A percentile compares a stretch with the other conserved stretches of the same genome.
These are phyloP conservation scores for Drosophila phalerata DNA, from an alignment of 2,888 invertebrate genomes.

Conservation along the genomic window DNA sequence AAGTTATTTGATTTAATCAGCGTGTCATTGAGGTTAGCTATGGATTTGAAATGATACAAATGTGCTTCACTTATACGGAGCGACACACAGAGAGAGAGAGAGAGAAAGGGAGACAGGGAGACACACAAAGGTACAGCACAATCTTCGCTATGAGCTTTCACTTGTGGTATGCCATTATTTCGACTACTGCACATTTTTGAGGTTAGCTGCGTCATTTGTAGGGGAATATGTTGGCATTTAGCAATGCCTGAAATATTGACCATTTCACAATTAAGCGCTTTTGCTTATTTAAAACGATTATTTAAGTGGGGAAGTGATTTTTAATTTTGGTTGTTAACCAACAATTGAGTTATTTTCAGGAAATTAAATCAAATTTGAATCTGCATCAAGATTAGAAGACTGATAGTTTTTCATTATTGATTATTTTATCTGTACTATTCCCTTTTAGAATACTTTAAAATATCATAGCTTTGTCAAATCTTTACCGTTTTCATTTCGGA, in stretches of 20 bases:
- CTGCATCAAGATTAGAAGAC: too few relatives aligned
- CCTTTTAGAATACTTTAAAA: too few relatives aligned
- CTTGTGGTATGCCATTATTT: conserved; percentile 9
- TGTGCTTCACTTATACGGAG: conserved; percentile 12
- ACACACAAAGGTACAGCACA: background rate
- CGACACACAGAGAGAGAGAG: background rate
- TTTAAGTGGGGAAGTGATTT: too few relatives aligned
- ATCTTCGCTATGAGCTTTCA: conserved; percentile 1
- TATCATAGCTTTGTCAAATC: too few relatives aligned
- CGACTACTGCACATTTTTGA: conserved; percentile 17
- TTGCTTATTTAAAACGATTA: background rate
- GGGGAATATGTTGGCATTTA: conserved; percentile 19
- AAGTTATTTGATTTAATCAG: conserved; percentile 81
- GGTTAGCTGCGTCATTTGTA: background rate
- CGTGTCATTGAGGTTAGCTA: conserved; percentile 66
- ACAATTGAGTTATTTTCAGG: too few relatives aligned
- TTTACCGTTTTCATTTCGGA: too few relatives aligned
- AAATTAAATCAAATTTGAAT: too few relatives aligned
- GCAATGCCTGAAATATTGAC: conserved; percentile 4
- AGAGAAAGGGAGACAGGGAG: background rate
- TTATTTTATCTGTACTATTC: too few relatives aligned
- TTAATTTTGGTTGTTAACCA: too few relatives aligned
- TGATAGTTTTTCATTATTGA: too few relatives aligned
- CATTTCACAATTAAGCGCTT: background rate
- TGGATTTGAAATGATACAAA: conserved; percentile 63